phyloP scores from a whole-genome alignment of 2,888 invertebrate genomes.

The Spialia ferax region DNA sequence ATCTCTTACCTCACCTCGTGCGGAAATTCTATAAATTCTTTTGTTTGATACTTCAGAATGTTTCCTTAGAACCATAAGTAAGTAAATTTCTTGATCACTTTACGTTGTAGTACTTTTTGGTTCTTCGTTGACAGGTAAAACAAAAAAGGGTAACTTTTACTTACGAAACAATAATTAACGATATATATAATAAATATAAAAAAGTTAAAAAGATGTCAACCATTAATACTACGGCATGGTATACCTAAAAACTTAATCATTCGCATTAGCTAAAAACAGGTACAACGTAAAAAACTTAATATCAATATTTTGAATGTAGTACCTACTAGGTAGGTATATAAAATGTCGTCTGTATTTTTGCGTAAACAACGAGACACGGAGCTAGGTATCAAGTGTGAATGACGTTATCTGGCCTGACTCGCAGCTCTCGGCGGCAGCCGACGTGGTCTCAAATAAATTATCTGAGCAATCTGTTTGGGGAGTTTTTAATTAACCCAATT shows the following conservation, averaged over 20 bases:
- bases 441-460: conserved; percentile 63
- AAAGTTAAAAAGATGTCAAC: too few species aligned
- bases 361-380: conserved; percentile 58
- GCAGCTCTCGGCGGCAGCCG: conserved; percentile 55
- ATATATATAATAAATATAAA: too few species aligned
- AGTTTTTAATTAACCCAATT: conserved; percentile 71
- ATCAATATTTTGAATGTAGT: too few species aligned
- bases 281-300: too few species aligned
- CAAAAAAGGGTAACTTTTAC: too few species aligned
- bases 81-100: too few species aligned
- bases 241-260: too few species aligned
- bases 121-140: too few species aligned
- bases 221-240: too few species aligned
- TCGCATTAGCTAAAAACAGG: too few species aligned
- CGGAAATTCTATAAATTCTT: neutral
- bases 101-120: too few species aligned
- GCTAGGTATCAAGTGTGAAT: conserved; percentile 68
- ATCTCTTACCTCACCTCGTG: neutral
- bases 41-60: neutral
- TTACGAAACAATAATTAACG: too few species aligned
- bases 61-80: neutral
- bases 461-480: conserved; percentile 67
- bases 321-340: neutral
- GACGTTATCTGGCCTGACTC: conserved; percentile 73
- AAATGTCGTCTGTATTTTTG: conserved; percentile 49